These are phyloP conservation scores for Astropecten irregularis DNA, from an alignment of 53 echinoderm and acorn worm species.

Conservation along the genomic window DNA sequence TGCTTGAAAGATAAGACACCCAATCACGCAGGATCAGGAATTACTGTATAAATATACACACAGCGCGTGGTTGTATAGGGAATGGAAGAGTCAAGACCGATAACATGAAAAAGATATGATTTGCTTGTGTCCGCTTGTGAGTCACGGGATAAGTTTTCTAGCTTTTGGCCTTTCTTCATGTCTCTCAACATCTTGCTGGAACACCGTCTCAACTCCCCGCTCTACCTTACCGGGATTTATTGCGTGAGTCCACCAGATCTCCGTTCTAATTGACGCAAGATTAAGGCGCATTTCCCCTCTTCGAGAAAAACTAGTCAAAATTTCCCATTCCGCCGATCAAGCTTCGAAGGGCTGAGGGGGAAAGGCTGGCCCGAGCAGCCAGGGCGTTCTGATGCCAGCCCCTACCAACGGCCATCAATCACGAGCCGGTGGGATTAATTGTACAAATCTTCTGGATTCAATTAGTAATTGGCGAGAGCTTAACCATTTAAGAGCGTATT, in stretches of 20 bases:
- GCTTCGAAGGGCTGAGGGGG: no score
- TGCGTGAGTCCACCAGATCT: constrained; percentile 42
- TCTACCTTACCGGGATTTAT: constrained; percentile 20
- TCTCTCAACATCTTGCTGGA: constrained; percentile 13
- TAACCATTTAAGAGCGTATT: constrained; percentile 27
- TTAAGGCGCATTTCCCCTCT: constrained; percentile 32
- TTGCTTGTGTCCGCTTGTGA: no score
- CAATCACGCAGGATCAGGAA: neutral
- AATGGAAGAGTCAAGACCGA: no score
- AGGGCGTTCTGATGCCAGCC: no score
- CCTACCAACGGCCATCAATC: neutral
- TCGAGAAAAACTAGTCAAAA: neutral
- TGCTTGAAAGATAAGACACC: neutral
- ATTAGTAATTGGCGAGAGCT: constrained; percentile 51
- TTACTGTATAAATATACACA: no score
- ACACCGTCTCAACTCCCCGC: constrained; percentile 1
- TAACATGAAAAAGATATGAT: no score
- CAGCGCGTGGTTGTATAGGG: no score
- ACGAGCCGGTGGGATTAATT: constrained; percentile 18
- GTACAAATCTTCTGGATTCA: constrained; percentile 49
- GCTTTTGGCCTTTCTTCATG: no score
- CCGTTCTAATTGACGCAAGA: constrained; percentile 36
- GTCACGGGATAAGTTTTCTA: no score
- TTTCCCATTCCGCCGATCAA: neutral
- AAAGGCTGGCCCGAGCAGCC: no score